A percentile compares a stretch with the other conserved stretches of the same genome.
Conservation (phyloP, 2,113 vertebrate species). For the Pantherophis guttatus region DNA sequence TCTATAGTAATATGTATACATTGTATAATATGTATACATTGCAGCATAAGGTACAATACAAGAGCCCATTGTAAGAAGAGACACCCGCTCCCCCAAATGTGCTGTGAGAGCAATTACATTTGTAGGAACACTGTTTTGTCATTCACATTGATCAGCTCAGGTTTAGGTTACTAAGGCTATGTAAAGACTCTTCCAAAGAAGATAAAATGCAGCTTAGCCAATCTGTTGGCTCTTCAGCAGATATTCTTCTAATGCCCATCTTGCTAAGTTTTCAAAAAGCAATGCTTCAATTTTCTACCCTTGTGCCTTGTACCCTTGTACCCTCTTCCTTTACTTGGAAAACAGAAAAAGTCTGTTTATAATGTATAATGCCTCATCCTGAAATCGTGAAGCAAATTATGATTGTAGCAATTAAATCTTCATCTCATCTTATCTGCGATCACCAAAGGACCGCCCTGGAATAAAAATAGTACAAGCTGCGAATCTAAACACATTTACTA, state of each 20-base stretch:
- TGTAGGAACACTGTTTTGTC: background rate
- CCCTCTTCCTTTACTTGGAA: background rate
- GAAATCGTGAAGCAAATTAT: background rate
- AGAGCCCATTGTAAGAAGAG: background rate
- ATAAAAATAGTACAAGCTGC: background rate
- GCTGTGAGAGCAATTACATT: background rate
- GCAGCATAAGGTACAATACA: background rate
- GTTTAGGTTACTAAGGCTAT: background rate
- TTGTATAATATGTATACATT: too few species aligned
- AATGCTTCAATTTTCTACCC: too few species aligned
- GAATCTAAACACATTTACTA: background rate
- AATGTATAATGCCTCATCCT: too few species aligned
- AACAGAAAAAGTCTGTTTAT: background rate
- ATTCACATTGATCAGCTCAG: background rate
- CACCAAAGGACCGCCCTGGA: background rate
- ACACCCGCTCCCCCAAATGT: background rate
- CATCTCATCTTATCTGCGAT: background rate
- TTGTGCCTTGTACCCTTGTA: background rate
- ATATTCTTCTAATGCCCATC: background rate
- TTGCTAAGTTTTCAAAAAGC: background rate
- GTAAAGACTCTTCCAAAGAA: background rate
- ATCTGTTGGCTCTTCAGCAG: background rate
- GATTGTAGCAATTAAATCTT: background rate
- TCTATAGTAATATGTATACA: too few species aligned
- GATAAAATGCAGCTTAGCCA: background rate